phyloP scores from a whole-genome alignment of 2,797 vertebrate species.

The Enteromius anoplus region DNA sequence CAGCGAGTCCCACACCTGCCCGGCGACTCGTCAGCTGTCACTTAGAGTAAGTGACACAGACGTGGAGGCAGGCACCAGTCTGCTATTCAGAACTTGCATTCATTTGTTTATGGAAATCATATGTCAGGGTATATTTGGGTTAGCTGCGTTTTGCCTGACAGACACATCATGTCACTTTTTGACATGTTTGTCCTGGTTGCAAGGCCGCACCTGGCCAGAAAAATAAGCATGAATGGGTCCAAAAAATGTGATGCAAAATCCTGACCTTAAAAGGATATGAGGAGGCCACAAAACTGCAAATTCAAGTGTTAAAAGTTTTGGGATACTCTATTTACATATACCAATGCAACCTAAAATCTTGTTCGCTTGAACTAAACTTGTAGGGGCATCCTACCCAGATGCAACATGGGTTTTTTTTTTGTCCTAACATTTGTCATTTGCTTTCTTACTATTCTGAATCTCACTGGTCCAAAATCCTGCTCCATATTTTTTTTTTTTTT shows the following conservation, averaged over 20 bases:
- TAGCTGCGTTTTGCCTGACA: conserved; percentile 64
- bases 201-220: conserved; percentile 24
- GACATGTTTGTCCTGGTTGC: conserved; percentile 53
- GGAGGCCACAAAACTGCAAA: not conserved
- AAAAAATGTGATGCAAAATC: not conserved
- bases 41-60: conserved; percentile 69
- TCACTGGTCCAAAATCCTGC: not conserved
- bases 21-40: conserved; percentile 68
- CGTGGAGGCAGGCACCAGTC: conserved; percentile 52
- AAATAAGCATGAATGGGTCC: conserved; percentile 28
- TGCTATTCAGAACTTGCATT: conserved; percentile 70
- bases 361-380: not conserved
- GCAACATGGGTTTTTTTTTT: not conserved
- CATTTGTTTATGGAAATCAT: conserved; percentile 75
- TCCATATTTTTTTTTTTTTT: not conserved
- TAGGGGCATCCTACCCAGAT: not conserved
- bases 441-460: not conserved
- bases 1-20: conserved; percentile 62
- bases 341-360: not conserved
- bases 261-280: not conserved
- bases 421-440: not conserved
- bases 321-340: not conserved
- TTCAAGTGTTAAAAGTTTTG: not conserved
- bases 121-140: conserved; percentile 67
- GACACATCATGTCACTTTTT: conserved; percentile 62